phyloP scores from a whole-genome alignment of 2,888 invertebrate genomes.

The Chrysina gloriosa region DNA sequence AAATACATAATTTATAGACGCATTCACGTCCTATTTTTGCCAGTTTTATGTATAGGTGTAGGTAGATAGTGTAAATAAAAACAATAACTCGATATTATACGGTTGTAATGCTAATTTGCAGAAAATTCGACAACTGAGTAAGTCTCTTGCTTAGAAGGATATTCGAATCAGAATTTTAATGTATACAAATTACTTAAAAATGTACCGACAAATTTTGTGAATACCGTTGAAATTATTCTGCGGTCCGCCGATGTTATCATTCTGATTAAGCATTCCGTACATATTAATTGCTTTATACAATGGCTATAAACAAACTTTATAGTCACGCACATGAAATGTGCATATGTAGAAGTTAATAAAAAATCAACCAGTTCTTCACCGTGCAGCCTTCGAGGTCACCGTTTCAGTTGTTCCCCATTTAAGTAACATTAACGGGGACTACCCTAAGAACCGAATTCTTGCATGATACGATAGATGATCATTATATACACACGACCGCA shows the following conservation, averaged over 20 bases:
- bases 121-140: no score
- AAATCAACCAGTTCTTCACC: neutral
- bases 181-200: no score
- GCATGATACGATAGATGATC: neutral
- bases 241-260: no score
- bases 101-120: no score
- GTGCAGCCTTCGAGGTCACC: neutral
- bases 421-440: neutral
- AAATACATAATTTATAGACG: constrained; percentile 15
- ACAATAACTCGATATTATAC: neutral
- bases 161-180: no score
- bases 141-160: no score
- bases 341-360: neutral
- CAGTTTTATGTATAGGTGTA: neutral
- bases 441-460: constrained; percentile 4
- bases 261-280: no score
- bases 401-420: constrained; percentile 1
- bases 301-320: no score
- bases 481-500: neutral
- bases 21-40: constrained; percentile 1
- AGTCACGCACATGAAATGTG: no score
- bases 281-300: no score
- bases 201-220: no score
- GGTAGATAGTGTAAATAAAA: neutral
- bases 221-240: no score